phyloP scores from a whole-genome alignment of 2,888 invertebrate genomes.

The Cordylochernes scorpioides region DNA sequence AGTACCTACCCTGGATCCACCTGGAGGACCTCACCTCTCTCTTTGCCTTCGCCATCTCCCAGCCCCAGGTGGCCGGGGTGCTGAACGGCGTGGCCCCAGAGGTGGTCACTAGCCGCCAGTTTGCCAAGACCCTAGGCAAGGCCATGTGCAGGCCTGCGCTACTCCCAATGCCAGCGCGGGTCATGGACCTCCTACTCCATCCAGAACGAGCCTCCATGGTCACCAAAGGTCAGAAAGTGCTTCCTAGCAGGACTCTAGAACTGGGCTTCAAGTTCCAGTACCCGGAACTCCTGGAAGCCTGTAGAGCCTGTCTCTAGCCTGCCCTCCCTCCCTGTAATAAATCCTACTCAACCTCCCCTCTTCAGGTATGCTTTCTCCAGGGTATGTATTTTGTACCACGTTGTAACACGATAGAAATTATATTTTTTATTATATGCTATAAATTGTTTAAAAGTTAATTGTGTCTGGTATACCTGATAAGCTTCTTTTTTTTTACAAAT shows the following conservation, averaged over 20 bases:
- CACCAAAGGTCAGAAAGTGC: constrained; percentile 57
- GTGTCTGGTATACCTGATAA: too few species aligned
- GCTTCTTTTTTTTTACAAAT: too few species aligned
- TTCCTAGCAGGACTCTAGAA: constrained; percentile 43
- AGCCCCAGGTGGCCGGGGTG: constrained; percentile 37
- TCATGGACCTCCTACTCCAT: constrained; percentile 42
- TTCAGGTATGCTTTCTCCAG: too few species aligned
- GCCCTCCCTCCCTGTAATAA: too few species aligned
- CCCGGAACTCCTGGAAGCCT: constrained; percentile 42
- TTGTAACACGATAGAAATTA: too few species aligned
- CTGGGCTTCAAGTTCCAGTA: constrained; percentile 52
- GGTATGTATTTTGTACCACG: too few species aligned
- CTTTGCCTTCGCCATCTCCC: constrained; percentile 44
- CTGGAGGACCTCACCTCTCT: constrained; percentile 45
- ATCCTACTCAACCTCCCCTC: too few species aligned
- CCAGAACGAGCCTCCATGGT: constrained; percentile 56
- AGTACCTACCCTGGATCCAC: constrained; percentile 85
- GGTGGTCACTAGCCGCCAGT: constrained; percentile 32
- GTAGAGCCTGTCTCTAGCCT: too few species aligned
- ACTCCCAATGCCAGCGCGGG: constrained; percentile 43
- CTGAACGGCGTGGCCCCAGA: constrained; percentile 67
- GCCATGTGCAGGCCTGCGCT: constrained; percentile 50
- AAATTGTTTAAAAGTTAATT: too few species aligned
- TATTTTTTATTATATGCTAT: too few species aligned
- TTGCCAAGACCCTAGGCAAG: constrained; percentile 39